Evolutionary conservation across 2,113 vertebrate genomes (phyloP).

Genomic region (Paralichthys olivaceus): DNA sequence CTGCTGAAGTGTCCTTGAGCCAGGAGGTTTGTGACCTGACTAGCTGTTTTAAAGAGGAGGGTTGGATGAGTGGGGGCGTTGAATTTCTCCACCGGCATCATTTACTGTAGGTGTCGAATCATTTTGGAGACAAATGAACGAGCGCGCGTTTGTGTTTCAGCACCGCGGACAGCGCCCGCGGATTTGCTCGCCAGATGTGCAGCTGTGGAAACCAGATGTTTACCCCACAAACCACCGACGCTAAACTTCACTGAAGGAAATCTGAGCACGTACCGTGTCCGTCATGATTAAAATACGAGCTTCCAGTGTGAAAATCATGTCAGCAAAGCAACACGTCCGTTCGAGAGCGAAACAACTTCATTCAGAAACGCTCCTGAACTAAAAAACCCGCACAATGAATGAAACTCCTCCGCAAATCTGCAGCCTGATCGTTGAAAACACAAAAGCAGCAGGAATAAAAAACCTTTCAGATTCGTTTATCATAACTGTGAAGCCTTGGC

Average conservation of each 20-base stretch:
- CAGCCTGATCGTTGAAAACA: background rate
- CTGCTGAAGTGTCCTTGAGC: slow-evolving; percentile 45
- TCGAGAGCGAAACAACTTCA: slow-evolving; percentile 24
- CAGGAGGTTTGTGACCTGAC: slow-evolving; percentile 10
- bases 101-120: slow-evolving; percentile 5
- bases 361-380: slow-evolving; percentile 17
- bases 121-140: background rate
- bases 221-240: background rate
- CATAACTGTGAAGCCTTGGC: background rate
- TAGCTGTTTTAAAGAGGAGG: background rate
- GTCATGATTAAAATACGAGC: background rate
- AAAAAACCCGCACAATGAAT: slow-evolving; percentile 8
- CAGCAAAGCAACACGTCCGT: slow-evolving; percentile 35
- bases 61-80: background rate
- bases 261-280: background rate
- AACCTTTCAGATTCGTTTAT: background rate
- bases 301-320: background rate
- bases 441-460: background rate
- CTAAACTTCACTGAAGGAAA: slow-evolving; percentile 12
- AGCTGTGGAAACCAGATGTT: slow-evolving; percentile 33
- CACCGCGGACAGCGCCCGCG: slow-evolving; percentile 73
- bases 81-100: background rate
- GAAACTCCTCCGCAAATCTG: background rate
- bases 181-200: slow-evolving; percentile 7
- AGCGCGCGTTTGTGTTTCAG: slow-evolving; percentile 47